Evolutionary conservation across 2,888 invertebrate genomes (phyloP).

Genomic region (Clostera curtula): DNA sequence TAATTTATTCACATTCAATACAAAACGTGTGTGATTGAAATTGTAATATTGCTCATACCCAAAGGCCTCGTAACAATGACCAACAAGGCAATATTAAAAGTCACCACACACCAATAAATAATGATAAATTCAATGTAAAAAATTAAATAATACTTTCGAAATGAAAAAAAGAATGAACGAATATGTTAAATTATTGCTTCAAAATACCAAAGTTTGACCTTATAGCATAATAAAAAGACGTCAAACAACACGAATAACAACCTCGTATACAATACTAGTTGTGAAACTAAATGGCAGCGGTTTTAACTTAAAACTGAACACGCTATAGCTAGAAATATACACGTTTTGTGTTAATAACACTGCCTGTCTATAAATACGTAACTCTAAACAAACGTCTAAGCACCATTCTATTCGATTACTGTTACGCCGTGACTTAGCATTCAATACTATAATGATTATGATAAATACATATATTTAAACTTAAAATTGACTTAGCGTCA

Average conservation of each 20-base stretch:
- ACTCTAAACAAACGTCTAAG: conserved; percentile 66
- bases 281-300: conserved; percentile 22
- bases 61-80: conserved; percentile 31
- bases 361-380: conserved; percentile 55
- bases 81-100: conserved; percentile 54
- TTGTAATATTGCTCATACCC: conserved; percentile 57
- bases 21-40: conserved; percentile 67
- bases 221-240: no score
- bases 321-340: conserved; percentile 46
- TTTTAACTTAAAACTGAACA: conserved; percentile 31
- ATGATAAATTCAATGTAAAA: conserved; percentile 52
- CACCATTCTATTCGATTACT: conserved; percentile 74
- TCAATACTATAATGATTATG: conserved; percentile 58
- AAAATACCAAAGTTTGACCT: conserved; percentile 33
- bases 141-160: conserved; percentile 53
- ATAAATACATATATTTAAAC: conserved; percentile 57
- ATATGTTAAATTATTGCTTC: conserved; percentile 38
- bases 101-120: conserved; percentile 71
- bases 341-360: conserved; percentile 41
- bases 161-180: conserved; percentile 34
- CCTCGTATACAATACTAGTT: conserved; percentile 35
- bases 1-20: conserved; percentile 75
- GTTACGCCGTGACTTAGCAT: conserved; percentile 64
- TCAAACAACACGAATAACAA: conserved; percentile 17
- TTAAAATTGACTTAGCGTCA: conserved; percentile 58